A percentile compares a stretch with the other conserved stretches of the same genome.
phyloP scores from a whole-genome alignment of 2,797 vertebrate genomes.

The Dryobates pubescens region DNA sequence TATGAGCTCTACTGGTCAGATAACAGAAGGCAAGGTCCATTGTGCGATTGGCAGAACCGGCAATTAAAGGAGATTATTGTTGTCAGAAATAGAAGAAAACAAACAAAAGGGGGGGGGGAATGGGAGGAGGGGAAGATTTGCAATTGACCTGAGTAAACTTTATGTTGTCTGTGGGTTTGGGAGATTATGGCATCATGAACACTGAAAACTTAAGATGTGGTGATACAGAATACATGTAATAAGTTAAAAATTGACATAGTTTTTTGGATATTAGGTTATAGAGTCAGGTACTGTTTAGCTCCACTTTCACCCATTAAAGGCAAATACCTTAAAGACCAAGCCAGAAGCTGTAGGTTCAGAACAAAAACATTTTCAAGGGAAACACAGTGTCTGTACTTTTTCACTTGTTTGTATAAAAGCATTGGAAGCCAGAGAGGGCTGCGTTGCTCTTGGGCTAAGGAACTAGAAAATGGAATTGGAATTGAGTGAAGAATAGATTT shows the following conservation, averaged over 20 bases:
- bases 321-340: not conserved
- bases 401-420: not conserved
- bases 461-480: slow-evolving; percentile 15
- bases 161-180: not conserved
- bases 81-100: slow-evolving; percentile 66
- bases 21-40: slow-evolving; percentile 71
- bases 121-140: not conserved
- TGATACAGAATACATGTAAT: not conserved
- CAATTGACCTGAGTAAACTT: slow-evolving; percentile 43
- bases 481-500: not conserved
- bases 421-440: not conserved
- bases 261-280: not conserved
- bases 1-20: slow-evolving; percentile 75
- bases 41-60: slow-evolving; percentile 29
- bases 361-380: slow-evolving; percentile 18
- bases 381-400: not conserved
- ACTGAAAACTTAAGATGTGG: not conserved
- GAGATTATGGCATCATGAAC: not conserved
- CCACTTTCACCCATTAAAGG: not conserved
- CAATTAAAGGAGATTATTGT: slow-evolving; percentile 65
- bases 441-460: not conserved
- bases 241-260: too few relatives aligned
- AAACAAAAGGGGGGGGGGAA: not conserved
- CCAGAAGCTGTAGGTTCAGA: not conserved
- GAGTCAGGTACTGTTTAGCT: not conserved